Evolutionary conservation across 2,888 invertebrate genomes (phyloP).

Genomic region (Agonopterix arenella): DNA sequence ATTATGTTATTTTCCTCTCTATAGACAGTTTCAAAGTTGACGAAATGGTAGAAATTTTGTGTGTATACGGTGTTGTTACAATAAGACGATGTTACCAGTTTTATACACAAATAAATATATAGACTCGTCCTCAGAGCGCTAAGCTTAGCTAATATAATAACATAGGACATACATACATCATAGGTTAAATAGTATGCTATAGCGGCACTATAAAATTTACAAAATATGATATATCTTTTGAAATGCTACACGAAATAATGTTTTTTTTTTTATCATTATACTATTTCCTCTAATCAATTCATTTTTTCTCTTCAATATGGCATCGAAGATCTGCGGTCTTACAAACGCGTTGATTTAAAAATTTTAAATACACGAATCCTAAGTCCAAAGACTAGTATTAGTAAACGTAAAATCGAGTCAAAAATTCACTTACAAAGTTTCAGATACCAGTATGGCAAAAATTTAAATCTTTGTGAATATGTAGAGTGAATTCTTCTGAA

Average conservation of each 20-base stretch:
- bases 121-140: slow-evolving; percentile 68
- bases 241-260: slow-evolving; percentile 72
- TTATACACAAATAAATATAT: slow-evolving; percentile 22
- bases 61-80: too few relatives aligned
- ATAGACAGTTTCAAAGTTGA: too few relatives aligned
- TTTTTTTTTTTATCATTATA: slow-evolving; percentile 41
- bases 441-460: too few relatives aligned
- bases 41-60: too few relatives aligned
- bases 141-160: slow-evolving; percentile 70
- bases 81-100: neutral
- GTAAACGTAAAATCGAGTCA: neutral
- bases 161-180: slow-evolving; percentile 52
- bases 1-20: too few relatives aligned
- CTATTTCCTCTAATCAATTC: slow-evolving; percentile 71
- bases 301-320: slow-evolving; percentile 14
- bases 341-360: neutral
- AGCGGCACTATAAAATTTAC: slow-evolving; percentile 76
- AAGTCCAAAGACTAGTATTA: neutral
- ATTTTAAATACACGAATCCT: neutral
- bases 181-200: slow-evolving; percentile 65
- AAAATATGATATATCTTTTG: slow-evolving; percentile 76
- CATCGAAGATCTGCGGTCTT: neutral
- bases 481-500: too few relatives aligned
- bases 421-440: neutral
- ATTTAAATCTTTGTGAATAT: too few relatives aligned